Evolutionary conservation across 1,140 invertebrate genomes (phyloP).

Genomic region (Apocrypta bakeri): DNA sequence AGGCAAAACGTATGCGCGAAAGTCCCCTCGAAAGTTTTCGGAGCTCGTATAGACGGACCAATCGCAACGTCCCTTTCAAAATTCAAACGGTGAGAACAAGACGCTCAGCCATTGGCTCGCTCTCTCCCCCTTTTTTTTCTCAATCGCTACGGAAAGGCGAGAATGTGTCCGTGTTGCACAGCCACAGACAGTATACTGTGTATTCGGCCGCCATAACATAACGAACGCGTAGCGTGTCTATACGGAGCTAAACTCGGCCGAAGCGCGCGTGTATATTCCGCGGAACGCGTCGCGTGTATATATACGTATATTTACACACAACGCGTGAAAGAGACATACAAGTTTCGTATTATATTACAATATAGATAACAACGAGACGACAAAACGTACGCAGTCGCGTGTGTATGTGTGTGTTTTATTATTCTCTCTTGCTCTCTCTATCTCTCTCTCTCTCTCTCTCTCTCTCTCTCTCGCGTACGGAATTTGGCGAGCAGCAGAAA

Average conservation of each 20-base stretch:
- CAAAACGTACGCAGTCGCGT: too few species aligned
- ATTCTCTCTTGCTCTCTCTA: too few species aligned
- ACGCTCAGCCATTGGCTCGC: conserved; percentile 18
- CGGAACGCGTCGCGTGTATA: too few species aligned
- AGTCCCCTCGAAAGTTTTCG: neutral
- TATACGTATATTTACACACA: neutral
- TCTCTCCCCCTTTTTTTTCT: neutral
- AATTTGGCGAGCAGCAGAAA: neutral
- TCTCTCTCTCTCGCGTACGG: too few species aligned
- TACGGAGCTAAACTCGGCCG: neutral
- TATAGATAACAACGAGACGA: too few species aligned
- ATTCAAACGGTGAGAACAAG: conserved; percentile 1
- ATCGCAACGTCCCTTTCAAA: neutral
- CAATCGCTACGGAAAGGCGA: too few species aligned
- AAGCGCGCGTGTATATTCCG: neutral
- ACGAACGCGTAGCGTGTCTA: conserved; percentile 63
- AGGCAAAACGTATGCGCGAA: neutral
- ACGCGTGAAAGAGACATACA: too few species aligned
- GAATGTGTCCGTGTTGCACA: too few species aligned
- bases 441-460: too few species aligned
- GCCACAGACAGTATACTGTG: neutral
- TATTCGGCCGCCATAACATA: conserved; percentile 56
- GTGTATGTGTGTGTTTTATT: too few species aligned
- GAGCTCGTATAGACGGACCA: neutral
- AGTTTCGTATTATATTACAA: too few species aligned